Base-by-base conservation (phyloP, 1,140 invertebrate species). In the Drosophila sechellia region DNA sequence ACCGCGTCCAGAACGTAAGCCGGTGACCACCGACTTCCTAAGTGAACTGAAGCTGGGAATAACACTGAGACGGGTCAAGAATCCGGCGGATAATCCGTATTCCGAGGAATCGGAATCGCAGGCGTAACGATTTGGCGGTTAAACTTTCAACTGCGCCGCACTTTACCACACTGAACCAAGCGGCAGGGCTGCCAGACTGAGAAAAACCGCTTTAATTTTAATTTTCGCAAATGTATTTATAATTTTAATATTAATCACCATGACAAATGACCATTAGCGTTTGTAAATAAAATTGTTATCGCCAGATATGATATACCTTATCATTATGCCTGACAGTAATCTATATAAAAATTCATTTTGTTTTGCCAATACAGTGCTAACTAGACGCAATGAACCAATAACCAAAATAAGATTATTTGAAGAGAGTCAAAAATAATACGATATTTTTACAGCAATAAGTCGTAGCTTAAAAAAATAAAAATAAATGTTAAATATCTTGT, bases 41-140 rank as follows among this genome's bases (percentile, higher is more conserved):
- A 90, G 90, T 48, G 90, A 91, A 45, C 53, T 91, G 0, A 91
- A 91, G 55, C 45, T 91, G 42, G 89, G 90, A 12, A 77, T 91
- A 4, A 91, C 89, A 1, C 25, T 86, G 6, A 55, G 85, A 15
- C 69, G 90, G 0, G 70, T 86, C 0, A 91, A 91, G 40, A 85
- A 90, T 56, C 85, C 76, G 0, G 72, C 58, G 0, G 73, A 91
- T 48, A 86, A 91, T 70, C 84, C 78, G 0, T 86, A 60, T 64
- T 89, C 90, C 6, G 70, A 56, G 0, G 89, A 91, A 46, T 91
- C 89, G 0, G 89, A 91, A 40, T 91, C 89, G 15, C 74, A 91
- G 12, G 89, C 75, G 22, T 91, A 58, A 58, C 15, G 5, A 8
- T 12, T 34, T 39, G 10, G 45, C 68, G 48, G 72, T 34, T 35